A percentile compares a stretch with the other conserved stretches of the same genome.
phyloP scores from a whole-genome alignment of 2,888 invertebrate genomes.

The Drosophila putrida region DNA sequence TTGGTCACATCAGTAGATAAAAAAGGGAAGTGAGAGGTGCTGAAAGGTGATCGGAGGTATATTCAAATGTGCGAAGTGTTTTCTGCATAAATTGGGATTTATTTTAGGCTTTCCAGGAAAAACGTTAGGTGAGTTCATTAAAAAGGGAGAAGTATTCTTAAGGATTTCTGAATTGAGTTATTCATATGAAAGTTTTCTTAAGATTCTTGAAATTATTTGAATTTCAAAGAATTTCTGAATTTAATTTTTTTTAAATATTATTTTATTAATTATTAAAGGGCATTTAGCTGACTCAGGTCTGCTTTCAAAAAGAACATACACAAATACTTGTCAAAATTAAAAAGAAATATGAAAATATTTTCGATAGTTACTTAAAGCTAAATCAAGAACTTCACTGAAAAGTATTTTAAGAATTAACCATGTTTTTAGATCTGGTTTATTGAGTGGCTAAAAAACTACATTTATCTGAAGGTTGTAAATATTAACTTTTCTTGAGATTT shows the following conservation, averaged over 20 bases:
- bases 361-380: neutral
- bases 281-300: too few species aligned
- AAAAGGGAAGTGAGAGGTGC: neutral
- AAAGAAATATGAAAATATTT: too few species aligned
- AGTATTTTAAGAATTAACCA: neutral
- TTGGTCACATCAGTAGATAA: neutral
- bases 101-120: neutral
- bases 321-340: too few species aligned
- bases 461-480: neutral
- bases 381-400: neutral
- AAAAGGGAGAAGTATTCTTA: neutral
- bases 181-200: too few species aligned
- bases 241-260: too few species aligned
- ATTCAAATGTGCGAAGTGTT: neutral
- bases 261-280: too few species aligned
- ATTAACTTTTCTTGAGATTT: too few species aligned
- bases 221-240: too few species aligned
- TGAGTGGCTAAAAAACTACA: neutral
- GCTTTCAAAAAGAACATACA: too few species aligned
- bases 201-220: too few species aligned
- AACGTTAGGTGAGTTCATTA: neutral
- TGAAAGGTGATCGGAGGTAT: neutral
- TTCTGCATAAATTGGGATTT: neutral
- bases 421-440: constrained; percentile 1
- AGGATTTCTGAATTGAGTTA: neutral